These are phyloP conservation scores for Arctocebus calabarensis DNA, from an alignment of 2,797 vertebrate species.

Conservation along the genomic window DNA sequence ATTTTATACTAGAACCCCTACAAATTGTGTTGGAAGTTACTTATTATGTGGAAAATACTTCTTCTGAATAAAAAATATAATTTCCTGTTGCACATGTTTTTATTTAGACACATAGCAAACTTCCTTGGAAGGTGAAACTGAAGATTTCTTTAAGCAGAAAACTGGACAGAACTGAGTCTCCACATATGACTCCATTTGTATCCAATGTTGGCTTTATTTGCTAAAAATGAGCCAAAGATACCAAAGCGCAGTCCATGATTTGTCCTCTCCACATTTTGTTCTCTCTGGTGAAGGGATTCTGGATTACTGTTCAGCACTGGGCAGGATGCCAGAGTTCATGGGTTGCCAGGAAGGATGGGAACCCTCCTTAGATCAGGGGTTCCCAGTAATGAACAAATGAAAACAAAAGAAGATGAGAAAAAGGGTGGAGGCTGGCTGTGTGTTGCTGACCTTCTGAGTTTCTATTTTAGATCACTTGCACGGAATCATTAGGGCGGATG, in stretches of 20 bases:
- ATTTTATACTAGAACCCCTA: constrained; percentile 27
- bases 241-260: not conserved
- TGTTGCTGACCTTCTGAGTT: constrained; percentile 32
- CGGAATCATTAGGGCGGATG: constrained; percentile 51
- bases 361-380: constrained; percentile 58
- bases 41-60: not conserved
- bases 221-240: not conserved
- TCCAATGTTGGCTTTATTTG: not conserved
- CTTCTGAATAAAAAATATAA: not conserved
- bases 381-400: constrained; percentile 14
- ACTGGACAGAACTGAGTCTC: not conserved
- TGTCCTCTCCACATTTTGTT: constrained; percentile 2
- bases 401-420: constrained; percentile 68
- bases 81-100: not conserved
- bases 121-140: constrained; percentile 11
- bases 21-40: not conserved
- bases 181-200: not conserved
- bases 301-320: constrained; percentile 37
- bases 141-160: constrained; percentile 40
- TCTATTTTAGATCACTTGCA: constrained; percentile 70
- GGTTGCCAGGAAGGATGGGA: constrained; percentile 64
- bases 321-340: constrained; percentile 63
- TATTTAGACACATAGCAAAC: not conserved
- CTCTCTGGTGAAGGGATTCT: constrained; percentile 46
- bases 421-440: constrained; percentile 56